A percentile compares a stretch with the other conserved stretches of the same genome.
Conservation (phyloP, 2,113 vertebrate species). For the Stomatorhinus ivindoensis region DNA sequence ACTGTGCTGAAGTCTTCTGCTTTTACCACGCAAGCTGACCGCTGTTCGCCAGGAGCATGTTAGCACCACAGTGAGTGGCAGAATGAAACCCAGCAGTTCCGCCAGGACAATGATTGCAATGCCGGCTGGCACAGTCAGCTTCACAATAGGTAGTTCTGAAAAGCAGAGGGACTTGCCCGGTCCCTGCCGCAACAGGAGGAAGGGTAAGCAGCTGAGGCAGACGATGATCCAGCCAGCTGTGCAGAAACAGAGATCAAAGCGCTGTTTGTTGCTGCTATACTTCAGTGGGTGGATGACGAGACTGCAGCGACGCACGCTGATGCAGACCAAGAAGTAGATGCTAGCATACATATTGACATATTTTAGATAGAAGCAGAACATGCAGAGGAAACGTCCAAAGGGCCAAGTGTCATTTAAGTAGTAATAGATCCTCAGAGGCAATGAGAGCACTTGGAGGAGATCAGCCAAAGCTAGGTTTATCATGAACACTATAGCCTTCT, state of each 20-base stretch:
- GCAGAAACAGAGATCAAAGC: conserved; percentile 66
- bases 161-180: conserved; percentile 60
- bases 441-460: conserved; percentile 82
- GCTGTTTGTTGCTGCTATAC: conserved; percentile 51
- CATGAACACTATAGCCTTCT: conserved; percentile 92
- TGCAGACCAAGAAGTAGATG: conserved; percentile 89
- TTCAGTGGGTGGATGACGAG: conserved; percentile 77
- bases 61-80: conserved; percentile 71
- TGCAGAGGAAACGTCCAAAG: conserved; percentile 72
- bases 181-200: conserved; percentile 68
- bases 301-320: conserved; percentile 79
- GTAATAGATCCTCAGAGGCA: conserved; percentile 90
- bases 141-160: conserved; percentile 70
- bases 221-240: conserved; percentile 72
- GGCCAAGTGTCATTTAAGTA: conserved; percentile 80
- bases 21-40: conserved; percentile 60
- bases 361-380: conserved; percentile 94
- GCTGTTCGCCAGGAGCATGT: conserved; percentile 78
- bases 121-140: conserved; percentile 45
- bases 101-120: conserved; percentile 63
- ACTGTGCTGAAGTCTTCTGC: conserved; percentile 59
- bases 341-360: conserved; percentile 98
- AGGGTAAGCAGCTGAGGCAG: conserved; percentile 74
- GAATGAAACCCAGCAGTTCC: conserved; percentile 74
- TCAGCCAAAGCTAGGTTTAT: conserved; percentile 92